Evolutionary conservation across 2,113 vertebrate genomes (phyloP), one percentile per base, ranked within the genome.

Genomic region (Lophotis ruficrista): DNA sequence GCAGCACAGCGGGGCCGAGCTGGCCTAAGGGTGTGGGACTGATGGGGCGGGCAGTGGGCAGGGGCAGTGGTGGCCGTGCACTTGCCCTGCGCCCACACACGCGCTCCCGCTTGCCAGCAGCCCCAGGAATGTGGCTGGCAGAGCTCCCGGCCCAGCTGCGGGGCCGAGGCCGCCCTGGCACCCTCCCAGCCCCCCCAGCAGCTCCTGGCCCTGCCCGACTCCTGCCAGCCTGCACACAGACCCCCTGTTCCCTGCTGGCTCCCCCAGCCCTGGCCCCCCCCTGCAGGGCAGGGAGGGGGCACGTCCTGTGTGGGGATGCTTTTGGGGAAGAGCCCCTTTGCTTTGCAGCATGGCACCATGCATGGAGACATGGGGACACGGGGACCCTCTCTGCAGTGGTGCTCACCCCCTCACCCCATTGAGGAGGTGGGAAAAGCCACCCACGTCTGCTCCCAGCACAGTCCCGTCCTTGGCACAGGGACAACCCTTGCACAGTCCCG

Each of bases 91-190:
- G 7, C 94, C 86, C 90, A 96, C 95, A 90, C 94, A 69, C 3
- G 0, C 70, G 0, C 70, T 64, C 72, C 61, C 1, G 13, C 66
- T 78, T 2, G 12, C 50, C 75, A 4, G 53, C 94, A 61, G 90
- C 75, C 61, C 38, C 71, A 77, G 95, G 96, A 97, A 97, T 96
- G 95, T 3, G 11, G 35, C 79, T 97, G 96, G 96, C 96, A 93
- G 57, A 3, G 3, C 50, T 97, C 96, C 95, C 85, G 4, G 92
- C 53, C 60, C 95, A 96, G 94, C 92, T 95, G 92, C 28, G 3
- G 61, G 83, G 38, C 75, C 7, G 1, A 60, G 58, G 25, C 90
- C 0, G 12, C 81, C 77, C 70, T 31, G 77, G 72, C 21, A 3
- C 57, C 66, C 47, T 56, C 82, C 84, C 92, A 93, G 85, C 65